phyloP scores from a whole-genome alignment of 92 coral and sea anemone species.

The Porites lobata region DNA sequence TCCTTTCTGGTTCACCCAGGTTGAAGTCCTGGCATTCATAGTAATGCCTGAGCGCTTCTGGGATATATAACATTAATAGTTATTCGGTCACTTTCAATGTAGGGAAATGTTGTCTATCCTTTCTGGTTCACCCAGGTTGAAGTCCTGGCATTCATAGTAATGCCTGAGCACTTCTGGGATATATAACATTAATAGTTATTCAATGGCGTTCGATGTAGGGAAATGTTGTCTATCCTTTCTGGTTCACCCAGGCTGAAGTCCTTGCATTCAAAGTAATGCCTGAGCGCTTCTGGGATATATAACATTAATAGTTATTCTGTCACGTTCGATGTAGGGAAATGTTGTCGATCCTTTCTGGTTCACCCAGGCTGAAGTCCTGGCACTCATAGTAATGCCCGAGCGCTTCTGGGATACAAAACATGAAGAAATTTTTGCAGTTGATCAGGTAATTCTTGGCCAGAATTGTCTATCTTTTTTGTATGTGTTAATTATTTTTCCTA shows the following conservation, averaged over 20 bases:
- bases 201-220: too few species aligned
- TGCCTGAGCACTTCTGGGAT: not conserved
- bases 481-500: too few species aligned
- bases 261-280: not conserved
- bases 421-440: too few species aligned
- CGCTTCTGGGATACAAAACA: not conserved
- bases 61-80: too few species aligned
- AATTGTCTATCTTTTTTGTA: too few species aligned
- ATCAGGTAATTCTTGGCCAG: too few species aligned
- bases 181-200: not conserved
- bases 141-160: not conserved
- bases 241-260: not conserved
- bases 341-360: not conserved
- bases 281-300: not conserved
- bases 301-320: not conserved
- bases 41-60: not conserved
- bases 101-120: too few species aligned
- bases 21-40: not conserved
- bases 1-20: not conserved
- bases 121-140: not conserved
- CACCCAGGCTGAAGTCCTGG: conserved; percentile 9
- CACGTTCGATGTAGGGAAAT: not conserved
- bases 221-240: not conserved
- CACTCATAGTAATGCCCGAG: conserved; percentile 1
- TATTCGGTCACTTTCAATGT: too few species aligned